Base-by-base conservation (phyloP, 2,797 vertebrate genomes). In the Cottoperca gobio region DNA sequence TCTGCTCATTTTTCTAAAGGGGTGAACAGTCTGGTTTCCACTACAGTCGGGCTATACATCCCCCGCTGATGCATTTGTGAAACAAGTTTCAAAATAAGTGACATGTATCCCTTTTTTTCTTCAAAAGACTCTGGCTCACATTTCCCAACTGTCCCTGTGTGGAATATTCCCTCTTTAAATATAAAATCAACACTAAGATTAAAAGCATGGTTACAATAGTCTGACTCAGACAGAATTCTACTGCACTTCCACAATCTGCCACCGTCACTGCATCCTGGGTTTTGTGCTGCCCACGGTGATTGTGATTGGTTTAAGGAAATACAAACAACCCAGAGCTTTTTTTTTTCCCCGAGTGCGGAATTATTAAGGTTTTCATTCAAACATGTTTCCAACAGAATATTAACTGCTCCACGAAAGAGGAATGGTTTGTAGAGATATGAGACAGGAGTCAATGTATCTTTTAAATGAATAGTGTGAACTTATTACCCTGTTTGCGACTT, bases 21-120 rank as follows among this genome's bases (percentile, higher is more conserved):
- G 11, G 26, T 26, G 2, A 23, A 39, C 40, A 16, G 21, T 63
- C 42, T 54, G 31, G 39, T 23, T 65, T 67, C 16, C 23, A 33
- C 35, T 23, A 14, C n/a, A 26, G 52, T 10, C 16, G 1, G 4
- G n/a, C n/a, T 5, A 31, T 2, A 53, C 39, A 31, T 42, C 19
- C 33, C 33, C 39, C 54, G 48, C 54, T 2, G 39, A 40, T 43
- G 8, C 16, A 46, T 28, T 8, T 24, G 33, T 17, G 31, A 48
- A 63, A 49, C 11, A 53, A 55, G 9, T 24, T 37, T 28, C 14
- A 3, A 61, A 78, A 78, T 40, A 14, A 59, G 10, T 67, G 16
- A 19, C n/a, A 0, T 24, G 6, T 33, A 33, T 16, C 28, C 5
- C 10, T 11, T 35, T 62, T 12, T 12, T 42, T 14, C 40, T 39